phyloP scores from a whole-genome alignment of 1,140 invertebrate species.

The Ephestia elutella region DNA sequence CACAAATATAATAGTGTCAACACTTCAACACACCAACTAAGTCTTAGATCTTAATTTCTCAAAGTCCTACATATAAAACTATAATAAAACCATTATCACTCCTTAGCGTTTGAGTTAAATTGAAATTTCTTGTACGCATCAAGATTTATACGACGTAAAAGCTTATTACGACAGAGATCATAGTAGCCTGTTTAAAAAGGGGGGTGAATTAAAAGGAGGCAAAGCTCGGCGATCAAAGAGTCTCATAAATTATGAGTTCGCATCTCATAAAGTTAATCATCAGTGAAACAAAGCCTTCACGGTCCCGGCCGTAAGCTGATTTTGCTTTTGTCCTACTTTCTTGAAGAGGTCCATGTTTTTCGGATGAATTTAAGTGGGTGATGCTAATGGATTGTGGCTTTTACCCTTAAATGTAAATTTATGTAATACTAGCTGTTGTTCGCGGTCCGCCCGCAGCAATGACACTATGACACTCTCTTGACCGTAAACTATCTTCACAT shows the following conservation, averaged over 20 bases:
- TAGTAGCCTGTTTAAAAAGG: background rate
- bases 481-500: too few species aligned
- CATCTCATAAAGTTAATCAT: conserved; percentile 28
- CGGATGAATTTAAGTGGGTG: background rate
- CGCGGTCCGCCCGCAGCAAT: too few species aligned
- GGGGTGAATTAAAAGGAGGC: conserved; percentile 17
- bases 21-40: too few species aligned
- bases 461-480: too few species aligned
- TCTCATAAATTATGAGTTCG: conserved; percentile 26
- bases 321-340: background rate
- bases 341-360: background rate
- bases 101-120: background rate
- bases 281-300: conserved; percentile 15
- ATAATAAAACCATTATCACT: too few species aligned
- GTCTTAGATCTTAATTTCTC: too few species aligned
- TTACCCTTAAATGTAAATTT: too few species aligned
- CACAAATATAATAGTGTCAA: too few species aligned
- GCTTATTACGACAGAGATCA: background rate
- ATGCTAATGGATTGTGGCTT: background rate
- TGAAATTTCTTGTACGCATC: background rate
- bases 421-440: too few species aligned
- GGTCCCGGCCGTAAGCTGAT: conserved; percentile 10
- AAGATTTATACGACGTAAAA: background rate
- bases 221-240: conserved; percentile 18
- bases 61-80: too few species aligned